These are phyloP conservation scores for Thomomys bottae DNA, from an alignment of 2,113 vertebrate species.

Conservation along the genomic window DNA sequence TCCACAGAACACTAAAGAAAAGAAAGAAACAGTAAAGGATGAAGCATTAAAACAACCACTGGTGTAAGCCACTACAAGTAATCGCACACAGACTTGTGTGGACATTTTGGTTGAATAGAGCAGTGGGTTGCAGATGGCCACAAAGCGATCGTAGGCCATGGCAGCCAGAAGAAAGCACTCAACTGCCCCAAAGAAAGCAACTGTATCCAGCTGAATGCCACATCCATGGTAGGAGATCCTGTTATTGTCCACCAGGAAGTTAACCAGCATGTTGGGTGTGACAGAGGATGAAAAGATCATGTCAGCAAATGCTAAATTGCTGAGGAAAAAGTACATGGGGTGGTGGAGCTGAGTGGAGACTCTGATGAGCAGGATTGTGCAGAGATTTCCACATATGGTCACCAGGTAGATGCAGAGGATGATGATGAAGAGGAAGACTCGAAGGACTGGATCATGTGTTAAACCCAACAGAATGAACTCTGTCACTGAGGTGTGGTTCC, in stretches of 20 bases:
- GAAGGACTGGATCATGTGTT: not conserved
- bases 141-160: no score
- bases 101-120: slow-evolving; percentile 58
- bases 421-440: not conserved
- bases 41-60: slow-evolving; percentile 16
- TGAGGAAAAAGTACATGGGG: no score
- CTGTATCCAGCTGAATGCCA: slow-evolving; percentile 28
- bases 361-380: slow-evolving; percentile 7
- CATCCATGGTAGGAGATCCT: not conserved
- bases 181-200: slow-evolving; percentile 35
- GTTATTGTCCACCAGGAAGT: slow-evolving; percentile 8
- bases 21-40: not conserved
- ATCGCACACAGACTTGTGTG: not conserved
- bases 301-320: no score
- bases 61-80: not conserved
- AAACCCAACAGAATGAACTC: no score
- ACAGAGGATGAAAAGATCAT: no score
- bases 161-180: no score
- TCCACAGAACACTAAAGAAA: slow-evolving; percentile 57
- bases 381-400: slow-evolving; percentile 34
- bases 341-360: no score
- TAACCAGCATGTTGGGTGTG: no score
- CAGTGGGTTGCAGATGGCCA: slow-evolving; percentile 52
- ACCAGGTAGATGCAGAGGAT: slow-evolving; percentile 17
- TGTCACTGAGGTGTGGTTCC: not conserved